Evolutionary conservation across 2,888 invertebrate species (phyloP).

Genomic region (Hirtodrosophila trivittata): DNA sequence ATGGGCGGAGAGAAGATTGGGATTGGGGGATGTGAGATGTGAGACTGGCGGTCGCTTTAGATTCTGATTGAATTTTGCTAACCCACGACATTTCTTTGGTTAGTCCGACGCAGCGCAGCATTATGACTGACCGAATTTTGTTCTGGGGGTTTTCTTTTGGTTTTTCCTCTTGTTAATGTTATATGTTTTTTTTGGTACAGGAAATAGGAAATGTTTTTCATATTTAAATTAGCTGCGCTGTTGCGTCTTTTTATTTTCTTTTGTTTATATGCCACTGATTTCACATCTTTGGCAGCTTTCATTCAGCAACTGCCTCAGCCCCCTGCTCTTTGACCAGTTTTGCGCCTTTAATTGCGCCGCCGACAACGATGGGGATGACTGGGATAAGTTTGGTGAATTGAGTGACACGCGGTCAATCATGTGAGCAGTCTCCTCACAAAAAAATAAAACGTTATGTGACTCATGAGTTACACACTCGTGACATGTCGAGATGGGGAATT

Average conservation of each 20-base stretch:
- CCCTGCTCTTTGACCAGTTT: background rate
- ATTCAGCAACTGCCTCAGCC: slow-evolving; percentile 24
- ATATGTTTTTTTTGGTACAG: slow-evolving; percentile 44
- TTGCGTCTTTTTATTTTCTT: slow-evolving; percentile 10
- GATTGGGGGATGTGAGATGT: no score
- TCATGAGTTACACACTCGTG: background rate
- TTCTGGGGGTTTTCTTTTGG: slow-evolving; percentile 9
- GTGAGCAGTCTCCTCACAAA: slow-evolving; percentile 30
- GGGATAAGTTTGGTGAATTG: slow-evolving; percentile 35
- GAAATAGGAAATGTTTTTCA: slow-evolving; percentile 78
- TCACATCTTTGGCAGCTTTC: slow-evolving; percentile 53
- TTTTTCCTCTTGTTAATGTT: slow-evolving; percentile 11
- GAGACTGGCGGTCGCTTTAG: slow-evolving; percentile 4
- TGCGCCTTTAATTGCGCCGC: slow-evolving; percentile 44
- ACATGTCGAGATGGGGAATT: no score
- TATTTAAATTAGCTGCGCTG: slow-evolving; percentile 66
- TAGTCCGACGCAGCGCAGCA: background rate
- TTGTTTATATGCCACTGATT: slow-evolving; percentile 24
- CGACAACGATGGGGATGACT: slow-evolving; percentile 43
- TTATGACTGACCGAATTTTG: slow-evolving; percentile 21
- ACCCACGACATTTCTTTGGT: slow-evolving; percentile 24
- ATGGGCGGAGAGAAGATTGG: background rate
- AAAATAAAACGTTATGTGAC: no score
- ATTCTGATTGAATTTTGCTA: slow-evolving; percentile 43
- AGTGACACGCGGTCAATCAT: slow-evolving; percentile 49